Percentiles rank a stretch among this genome's conserved stretches.
These are phyloP conservation scores for Rhegmatorhina hoffmannsi DNA, from an alignment of 2,113 vertebrate species.

Conservation along the genomic window DNA sequence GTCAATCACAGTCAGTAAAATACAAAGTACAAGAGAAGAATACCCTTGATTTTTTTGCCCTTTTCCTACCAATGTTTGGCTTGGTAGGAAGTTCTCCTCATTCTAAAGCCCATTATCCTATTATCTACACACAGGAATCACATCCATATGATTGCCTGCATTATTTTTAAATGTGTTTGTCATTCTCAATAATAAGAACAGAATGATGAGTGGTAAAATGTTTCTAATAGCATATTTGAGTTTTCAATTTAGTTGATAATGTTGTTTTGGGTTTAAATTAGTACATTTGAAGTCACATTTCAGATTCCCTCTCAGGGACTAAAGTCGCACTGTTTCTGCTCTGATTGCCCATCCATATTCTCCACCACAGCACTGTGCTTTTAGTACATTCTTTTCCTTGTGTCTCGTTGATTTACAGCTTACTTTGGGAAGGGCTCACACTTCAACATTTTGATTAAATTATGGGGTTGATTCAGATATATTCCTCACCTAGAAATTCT, in stretches of 20 bases:
- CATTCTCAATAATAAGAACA: background rate
- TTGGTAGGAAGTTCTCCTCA: background rate
- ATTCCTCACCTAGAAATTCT: background rate
- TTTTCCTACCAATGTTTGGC: background rate
- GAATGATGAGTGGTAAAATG: background rate
- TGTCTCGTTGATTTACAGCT: background rate
- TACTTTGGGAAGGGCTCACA: background rate
- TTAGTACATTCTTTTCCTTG: background rate
- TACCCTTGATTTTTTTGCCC: background rate
- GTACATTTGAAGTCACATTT: background rate
- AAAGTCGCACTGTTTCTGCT: background rate
- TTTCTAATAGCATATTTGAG: background rate
- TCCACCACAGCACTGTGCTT: background rate
- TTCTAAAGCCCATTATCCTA: background rate
- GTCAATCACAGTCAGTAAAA: background rate
- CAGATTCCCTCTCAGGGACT: background rate
- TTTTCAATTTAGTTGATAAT: background rate
- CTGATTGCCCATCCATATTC: background rate
- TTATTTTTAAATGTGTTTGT: background rate
- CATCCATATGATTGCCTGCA: background rate
- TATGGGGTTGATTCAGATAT: background rate
- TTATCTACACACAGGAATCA: background rate
- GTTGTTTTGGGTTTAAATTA: background rate
- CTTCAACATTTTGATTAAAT: background rate
- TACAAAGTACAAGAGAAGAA: background rate